phyloP scores from a whole-genome alignment of 1,140 invertebrate species.

The Hermatobates lingyangjiaoensis region DNA sequence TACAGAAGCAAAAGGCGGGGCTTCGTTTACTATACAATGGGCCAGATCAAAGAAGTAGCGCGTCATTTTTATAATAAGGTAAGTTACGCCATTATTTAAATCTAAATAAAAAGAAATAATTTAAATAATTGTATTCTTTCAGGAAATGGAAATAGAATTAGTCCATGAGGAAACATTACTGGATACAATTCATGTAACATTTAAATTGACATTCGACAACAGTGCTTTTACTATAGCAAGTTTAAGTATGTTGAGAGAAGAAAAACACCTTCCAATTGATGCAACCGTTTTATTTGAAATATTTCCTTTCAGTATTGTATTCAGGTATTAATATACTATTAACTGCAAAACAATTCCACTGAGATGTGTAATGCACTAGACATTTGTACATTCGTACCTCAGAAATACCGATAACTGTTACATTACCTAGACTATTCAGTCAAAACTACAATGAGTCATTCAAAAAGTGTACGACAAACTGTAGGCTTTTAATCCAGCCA shows the following conservation, averaged over 20 bases:
- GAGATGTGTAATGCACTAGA: no score
- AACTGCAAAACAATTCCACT: no score
- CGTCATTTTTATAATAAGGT: slow-evolving; percentile 19
- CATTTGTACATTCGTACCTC: no score
- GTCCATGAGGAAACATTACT: slow-evolving; percentile 66
- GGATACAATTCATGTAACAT: slow-evolving; percentile 82
- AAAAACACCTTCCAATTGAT: slow-evolving; percentile 68
- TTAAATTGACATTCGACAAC: slow-evolving; percentile 88
- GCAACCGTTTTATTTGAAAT: slow-evolving; percentile 85
- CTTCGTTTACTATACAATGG: slow-evolving; percentile 92
- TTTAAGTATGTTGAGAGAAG: slow-evolving; percentile 60
- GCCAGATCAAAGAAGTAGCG: slow-evolving; percentile 69
- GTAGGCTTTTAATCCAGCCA: no score
- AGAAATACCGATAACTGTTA: no score
- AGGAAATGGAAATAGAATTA: slow-evolving; percentile 79
- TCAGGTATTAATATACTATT: no score
- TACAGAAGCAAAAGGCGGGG: slow-evolving; percentile 81
- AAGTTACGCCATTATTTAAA: neutral
- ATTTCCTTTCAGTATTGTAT: slow-evolving; percentile 93
- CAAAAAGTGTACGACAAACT: no score
- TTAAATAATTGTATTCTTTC: slow-evolving; percentile 21
- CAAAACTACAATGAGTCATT: no score
- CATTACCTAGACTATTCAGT: no score
- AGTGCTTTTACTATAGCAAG: slow-evolving; percentile 62
- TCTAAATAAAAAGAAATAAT: neutral